Evolutionary conservation across 23 tunicate genomes (phyloP).

Genomic region (Trididemnum miniatum): DNA sequence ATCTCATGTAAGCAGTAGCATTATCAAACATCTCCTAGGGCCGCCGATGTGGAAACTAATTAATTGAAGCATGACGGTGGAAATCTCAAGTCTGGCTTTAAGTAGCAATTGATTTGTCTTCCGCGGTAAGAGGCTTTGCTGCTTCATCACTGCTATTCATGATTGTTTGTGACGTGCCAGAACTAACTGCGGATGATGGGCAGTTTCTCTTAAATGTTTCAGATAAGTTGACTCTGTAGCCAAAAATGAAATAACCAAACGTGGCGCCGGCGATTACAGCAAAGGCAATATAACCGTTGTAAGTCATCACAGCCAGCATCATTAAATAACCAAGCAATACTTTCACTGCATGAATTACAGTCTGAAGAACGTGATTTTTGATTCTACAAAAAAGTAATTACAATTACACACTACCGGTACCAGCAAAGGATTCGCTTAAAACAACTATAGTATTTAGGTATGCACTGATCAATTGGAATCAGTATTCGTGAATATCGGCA

Average conservation of each 20-base stretch:
- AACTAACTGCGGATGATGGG: neutral
- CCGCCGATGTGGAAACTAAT: no score
- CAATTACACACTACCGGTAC: no score
- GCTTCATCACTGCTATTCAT: neutral
- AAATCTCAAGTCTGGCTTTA: no score
- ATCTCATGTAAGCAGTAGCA: no score
- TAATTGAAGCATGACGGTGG: no score
- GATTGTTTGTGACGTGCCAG: conserved; percentile 4
- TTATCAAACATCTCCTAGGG: no score
- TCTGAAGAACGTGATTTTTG: conserved; percentile 73
- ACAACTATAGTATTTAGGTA: no score
- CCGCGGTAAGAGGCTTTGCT: no score
- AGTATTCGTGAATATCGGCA: no score
- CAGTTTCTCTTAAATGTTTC: neutral
- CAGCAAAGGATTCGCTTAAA: no score
- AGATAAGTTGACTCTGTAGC: conserved; percentile 27
- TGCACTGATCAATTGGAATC: no score
- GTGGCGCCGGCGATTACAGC: conserved; percentile 57
- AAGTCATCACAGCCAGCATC: conserved; percentile 84
- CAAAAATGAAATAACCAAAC: conserved; percentile 71
- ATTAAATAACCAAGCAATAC: conserved; percentile 48
- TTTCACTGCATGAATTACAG: conserved; percentile 50
- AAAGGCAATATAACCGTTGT: conserved; percentile 64
- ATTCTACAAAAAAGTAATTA: conserved; percentile 59
- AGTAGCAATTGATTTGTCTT: no score